phyloP scores from a whole-genome alignment of 2,113 vertebrate species.

The Corythoichthys haematopterus region DNA sequence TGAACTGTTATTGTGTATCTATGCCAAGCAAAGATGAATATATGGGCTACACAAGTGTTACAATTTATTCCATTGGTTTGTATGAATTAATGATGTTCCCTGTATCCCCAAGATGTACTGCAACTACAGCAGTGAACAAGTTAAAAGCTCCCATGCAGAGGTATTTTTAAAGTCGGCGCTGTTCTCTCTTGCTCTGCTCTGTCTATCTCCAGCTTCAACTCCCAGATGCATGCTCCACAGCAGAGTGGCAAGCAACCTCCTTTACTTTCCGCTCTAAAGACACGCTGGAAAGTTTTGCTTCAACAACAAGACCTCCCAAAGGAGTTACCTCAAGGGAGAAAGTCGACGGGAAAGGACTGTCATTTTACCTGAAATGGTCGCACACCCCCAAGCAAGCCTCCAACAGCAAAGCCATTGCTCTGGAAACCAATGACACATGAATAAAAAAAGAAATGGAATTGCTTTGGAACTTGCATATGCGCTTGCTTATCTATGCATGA shows the following conservation, averaged over 20 bases:
- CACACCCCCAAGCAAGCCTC: slow-evolving; percentile 33
- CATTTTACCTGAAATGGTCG: slow-evolving; percentile 34
- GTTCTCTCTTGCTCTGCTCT: slow-evolving; percentile 4
- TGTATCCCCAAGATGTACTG: neutral
- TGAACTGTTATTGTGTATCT: neutral
- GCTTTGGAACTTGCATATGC: neutral
- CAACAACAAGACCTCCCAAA: slow-evolving; percentile 35
- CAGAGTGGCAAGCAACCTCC: slow-evolving; percentile 13
- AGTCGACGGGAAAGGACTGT: slow-evolving; percentile 19
- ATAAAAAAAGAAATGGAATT: slow-evolving; percentile 49
- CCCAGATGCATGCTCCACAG: slow-evolving; percentile 10
- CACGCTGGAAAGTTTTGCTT: slow-evolving; percentile 49
- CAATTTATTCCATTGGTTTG: slow-evolving; percentile 2
- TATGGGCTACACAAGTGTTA: neutral
- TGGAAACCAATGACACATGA: slow-evolving; percentile 19
- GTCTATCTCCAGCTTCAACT: slow-evolving; percentile 3
- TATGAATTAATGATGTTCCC: slow-evolving; percentile 14
- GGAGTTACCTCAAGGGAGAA: slow-evolving; percentile 27
- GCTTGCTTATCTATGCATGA: neutral
- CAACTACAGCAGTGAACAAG: slow-evolving; percentile 13
- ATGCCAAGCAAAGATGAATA: slow-evolving; percentile 1
- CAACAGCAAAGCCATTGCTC: slow-evolving; percentile 17
- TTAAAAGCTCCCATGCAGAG: slow-evolving; percentile 39
- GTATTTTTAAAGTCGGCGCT: slow-evolving; percentile 38
- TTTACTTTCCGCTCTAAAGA: slow-evolving; percentile 39